Evolutionary conservation across 2,113 vertebrate species (phyloP).

Genomic region (Plectropomus leopardus): DNA sequence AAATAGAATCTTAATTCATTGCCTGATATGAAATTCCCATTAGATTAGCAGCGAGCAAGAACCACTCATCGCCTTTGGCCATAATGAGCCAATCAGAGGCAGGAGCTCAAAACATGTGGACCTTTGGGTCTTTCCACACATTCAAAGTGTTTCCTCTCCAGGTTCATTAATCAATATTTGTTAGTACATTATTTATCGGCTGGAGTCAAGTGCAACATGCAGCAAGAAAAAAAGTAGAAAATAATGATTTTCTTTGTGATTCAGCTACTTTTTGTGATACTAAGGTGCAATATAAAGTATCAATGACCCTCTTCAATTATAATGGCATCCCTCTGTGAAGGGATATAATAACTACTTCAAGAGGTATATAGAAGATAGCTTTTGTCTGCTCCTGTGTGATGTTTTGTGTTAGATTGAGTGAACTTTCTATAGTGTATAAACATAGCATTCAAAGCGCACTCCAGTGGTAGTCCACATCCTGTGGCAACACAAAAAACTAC

Average conservation of each 20-base stretch:
- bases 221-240: conserved; percentile 17
- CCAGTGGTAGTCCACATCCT: neutral
- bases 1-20: conserved; percentile 49
- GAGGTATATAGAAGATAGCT: neutral
- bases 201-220: conserved; percentile 40
- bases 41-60: conserved; percentile 11
- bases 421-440: conserved; percentile 17
- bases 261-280: neutral
- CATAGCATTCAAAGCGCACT: conserved; percentile 10
- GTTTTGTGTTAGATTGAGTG: conserved; percentile 48
- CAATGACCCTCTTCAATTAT: neutral
- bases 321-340: neutral
- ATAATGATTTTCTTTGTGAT: neutral
- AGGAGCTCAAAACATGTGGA: conserved; percentile 61
- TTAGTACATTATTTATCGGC: conserved; percentile 71
- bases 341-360: neutral
- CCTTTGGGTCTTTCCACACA: conserved; percentile 51
- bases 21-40: conserved; percentile 22
- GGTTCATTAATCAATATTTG: conserved; percentile 76
- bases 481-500: conserved; percentile 44
- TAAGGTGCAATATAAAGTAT: neutral
- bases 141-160: conserved; percentile 53
- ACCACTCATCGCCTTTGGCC: conserved; percentile 51
- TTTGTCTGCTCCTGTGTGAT: conserved; percentile 24
- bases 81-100: conserved; percentile 60